Evolutionary conservation across 1,140 invertebrate genomes (phyloP).

Genomic region (Halesus radiatus): DNA sequence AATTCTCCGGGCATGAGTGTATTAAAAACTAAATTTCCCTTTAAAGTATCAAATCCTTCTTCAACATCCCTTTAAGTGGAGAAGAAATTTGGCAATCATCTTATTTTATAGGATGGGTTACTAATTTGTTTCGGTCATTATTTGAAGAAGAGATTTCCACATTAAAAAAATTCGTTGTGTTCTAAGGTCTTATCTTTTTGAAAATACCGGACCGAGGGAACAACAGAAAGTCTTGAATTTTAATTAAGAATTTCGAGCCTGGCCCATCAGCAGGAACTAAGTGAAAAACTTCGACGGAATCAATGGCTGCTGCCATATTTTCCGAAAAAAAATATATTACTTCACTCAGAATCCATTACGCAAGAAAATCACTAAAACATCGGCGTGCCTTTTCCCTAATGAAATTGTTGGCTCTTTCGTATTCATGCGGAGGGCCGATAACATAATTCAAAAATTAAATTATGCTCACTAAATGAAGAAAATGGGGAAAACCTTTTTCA

Average conservation of each 20-base stretch:
- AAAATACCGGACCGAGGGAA: background rate
- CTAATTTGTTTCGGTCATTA: too few relatives aligned
- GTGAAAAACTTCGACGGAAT: conserved; percentile 22
- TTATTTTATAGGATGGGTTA: too few relatives aligned
- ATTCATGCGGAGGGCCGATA: conserved; percentile 38
- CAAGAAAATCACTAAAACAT: conserved; percentile 35
- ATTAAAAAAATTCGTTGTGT: background rate
- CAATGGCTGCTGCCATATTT: conserved; percentile 24
- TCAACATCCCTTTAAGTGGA: background rate
- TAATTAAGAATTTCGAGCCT: background rate
- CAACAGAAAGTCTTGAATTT: background rate
- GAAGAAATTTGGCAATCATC: background rate
- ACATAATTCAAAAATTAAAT: conserved; percentile 43
- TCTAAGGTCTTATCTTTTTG: background rate
- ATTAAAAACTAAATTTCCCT: background rate
- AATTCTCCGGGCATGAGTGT: too few relatives aligned
- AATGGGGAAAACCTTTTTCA: conserved; percentile 51
- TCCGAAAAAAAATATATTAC: conserved; percentile 35
- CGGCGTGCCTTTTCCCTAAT: conserved; percentile 35
- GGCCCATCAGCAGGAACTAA: background rate
- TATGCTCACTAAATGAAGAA: conserved; percentile 41
- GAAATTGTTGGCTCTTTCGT: conserved; percentile 41
- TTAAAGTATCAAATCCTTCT: background rate
- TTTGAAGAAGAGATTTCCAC: background rate
- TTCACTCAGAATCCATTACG: conserved; percentile 36